Evolutionary conservation across 2,797 vertebrate species (phyloP).

Genomic region (Sciurus vulgaris): DNA sequence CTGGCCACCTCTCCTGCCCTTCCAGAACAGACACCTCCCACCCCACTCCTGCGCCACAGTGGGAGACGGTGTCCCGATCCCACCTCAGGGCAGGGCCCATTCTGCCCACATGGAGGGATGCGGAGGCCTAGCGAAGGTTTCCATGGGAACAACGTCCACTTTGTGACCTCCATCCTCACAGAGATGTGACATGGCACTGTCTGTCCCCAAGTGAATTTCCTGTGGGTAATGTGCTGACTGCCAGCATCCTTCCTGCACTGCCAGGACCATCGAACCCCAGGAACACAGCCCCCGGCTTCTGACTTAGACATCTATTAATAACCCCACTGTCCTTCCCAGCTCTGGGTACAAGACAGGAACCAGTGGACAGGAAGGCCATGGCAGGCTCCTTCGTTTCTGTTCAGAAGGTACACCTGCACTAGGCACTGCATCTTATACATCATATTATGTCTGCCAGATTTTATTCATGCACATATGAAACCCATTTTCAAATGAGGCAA

Average conservation of each 20-base stretch:
- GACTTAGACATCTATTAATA: accelerated
- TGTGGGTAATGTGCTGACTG: accelerated
- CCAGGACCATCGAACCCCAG: accelerated
- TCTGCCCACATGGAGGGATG: neutral
- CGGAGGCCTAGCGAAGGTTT: neutral
- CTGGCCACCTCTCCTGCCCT: accelerated
- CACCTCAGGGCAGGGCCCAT: neutral
- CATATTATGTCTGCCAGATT: no score
- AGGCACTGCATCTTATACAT: neutral
- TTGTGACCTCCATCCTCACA: neutral
- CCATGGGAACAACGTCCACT: conserved; percentile 20
- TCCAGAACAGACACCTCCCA: accelerated
- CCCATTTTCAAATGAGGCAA: neutral
- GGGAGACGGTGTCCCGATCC: accelerated
- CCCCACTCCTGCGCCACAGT: no score
- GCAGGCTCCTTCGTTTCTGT: neutral
- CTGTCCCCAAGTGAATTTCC: neutral
- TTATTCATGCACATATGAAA: accelerated
- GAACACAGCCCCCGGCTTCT: accelerated
- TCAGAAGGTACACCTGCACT: no score
- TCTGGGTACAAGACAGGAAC: accelerated
- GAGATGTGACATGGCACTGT: neutral
- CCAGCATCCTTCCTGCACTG: accelerated
- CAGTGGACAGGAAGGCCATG: neutral
- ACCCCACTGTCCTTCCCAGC: neutral